Evolutionary conservation across 2,888 invertebrate genomes (phyloP).

Genomic region (Caenorhabditis sp.): DNA sequence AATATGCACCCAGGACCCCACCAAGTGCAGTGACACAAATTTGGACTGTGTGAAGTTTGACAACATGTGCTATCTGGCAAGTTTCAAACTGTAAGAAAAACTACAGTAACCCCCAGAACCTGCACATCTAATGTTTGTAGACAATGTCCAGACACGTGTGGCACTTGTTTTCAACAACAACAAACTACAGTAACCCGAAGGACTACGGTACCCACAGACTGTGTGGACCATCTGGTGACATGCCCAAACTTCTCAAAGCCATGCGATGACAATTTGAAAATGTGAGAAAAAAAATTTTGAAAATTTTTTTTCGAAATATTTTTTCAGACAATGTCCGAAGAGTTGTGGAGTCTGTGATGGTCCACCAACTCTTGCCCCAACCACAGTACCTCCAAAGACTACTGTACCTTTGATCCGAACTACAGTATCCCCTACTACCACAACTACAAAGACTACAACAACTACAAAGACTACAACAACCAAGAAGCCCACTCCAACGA

Average conservation of each 20-base stretch:
- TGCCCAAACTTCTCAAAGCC: background rate
- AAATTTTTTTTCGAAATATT: too few relatives aligned
- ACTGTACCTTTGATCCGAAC: background rate
- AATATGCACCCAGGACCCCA: background rate
- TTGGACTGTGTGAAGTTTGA: background rate
- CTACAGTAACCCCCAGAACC: constrained; percentile 6
- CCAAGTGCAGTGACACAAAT: background rate
- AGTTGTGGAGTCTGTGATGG: constrained; percentile 2
- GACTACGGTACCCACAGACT: background rate
- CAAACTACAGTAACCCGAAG: background rate
- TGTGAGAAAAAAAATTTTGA: background rate
- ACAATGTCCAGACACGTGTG: background rate
- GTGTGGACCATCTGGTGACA: background rate
- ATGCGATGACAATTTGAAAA: background rate
- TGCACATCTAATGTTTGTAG: background rate
- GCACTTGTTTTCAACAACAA: background rate
- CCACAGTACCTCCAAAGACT: background rate
- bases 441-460: constrained; percentile 11
- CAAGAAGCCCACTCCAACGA: constrained; percentile 5
- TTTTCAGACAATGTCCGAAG: background rate
- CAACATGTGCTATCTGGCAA: background rate
- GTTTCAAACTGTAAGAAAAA: background rate
- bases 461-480: background rate
- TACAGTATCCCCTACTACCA: background rate
- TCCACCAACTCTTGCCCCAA: background rate